Evolutionary conservation across 2,113 vertebrate genomes (phyloP), one percentile per base, ranked within the genome.

Genomic region (Cariama cristata): DNA sequence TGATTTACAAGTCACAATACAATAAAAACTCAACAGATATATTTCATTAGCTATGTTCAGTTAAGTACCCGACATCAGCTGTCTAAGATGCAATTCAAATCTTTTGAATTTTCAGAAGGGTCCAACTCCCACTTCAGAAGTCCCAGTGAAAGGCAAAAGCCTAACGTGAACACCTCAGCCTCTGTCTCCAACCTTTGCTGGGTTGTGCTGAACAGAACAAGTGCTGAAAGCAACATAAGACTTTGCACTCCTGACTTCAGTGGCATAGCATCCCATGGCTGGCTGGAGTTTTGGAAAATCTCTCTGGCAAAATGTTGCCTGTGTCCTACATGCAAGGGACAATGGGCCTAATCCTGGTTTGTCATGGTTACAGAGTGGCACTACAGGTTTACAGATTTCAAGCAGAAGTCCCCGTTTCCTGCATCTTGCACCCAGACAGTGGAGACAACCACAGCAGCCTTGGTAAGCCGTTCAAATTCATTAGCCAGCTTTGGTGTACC

Each of bases 321-420:
- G 9, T 13, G 24, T 47, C 52, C 42, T 71, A 18, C 42, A 28
- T 12, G 28, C 22, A 58, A 63, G 35, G 33, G 40, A 56, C 58
- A 56, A 10, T 8, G 18, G 90, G 21, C 42, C 77, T 24, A 58
- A 38, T 42, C 18, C 13, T 26, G 24, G 30, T 58, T 28, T 4
- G 0, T 11, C 4, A 1, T 2, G 8, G 26, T 32, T 38, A 26
- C 15, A 44, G 84, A 40, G 32, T 15, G 19, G 11, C 2, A 1
- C 11, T 63, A 32, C 23, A 77, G 44, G 35, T 28, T 64, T 28
- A 64, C 20, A 69, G n/a, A 24, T 40, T 50, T 33, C 59, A 59
- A 44, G 22, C 17, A 49, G 22, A 60, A 75, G 11, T 76, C 42
- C n/a, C 40, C 11, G 8, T 44, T 84, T 23, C 33, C 68, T 79